Percentiles rank a stretch among this genome's conserved stretches.
Conservation (phyloP, 1,140 invertebrate species). For the Macrobrachium rosenbergii region DNA sequence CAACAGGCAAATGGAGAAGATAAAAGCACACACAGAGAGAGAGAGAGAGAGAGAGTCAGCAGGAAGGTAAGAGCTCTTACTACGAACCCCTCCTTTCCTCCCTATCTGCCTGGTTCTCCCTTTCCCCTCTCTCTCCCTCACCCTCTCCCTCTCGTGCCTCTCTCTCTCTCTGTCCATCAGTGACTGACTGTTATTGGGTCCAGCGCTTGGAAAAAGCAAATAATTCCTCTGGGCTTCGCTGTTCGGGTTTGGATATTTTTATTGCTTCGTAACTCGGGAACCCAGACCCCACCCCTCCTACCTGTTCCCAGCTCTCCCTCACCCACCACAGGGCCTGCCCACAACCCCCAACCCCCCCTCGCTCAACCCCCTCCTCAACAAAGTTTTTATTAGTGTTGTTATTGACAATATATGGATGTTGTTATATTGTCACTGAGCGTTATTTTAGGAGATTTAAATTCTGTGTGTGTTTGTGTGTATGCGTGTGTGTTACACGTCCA, state of each 20-base stretch:
- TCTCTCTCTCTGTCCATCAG: background rate
- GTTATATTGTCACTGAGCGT: too few species aligned
- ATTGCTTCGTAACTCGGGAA: too few species aligned
- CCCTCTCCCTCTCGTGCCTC: background rate
- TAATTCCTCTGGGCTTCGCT: background rate
- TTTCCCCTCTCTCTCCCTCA: background rate
- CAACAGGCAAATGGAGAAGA: too few species aligned
- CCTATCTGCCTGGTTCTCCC: background rate
- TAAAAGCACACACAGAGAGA: background rate
- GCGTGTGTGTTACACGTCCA: too few species aligned
- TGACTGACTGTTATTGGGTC: background rate
- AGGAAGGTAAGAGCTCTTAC: conserved; percentile 3
- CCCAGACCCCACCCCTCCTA: background rate
- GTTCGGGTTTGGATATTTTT: too few species aligned
- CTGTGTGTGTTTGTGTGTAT: too few species aligned
- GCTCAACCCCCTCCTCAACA: background rate
- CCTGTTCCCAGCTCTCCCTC: background rate
- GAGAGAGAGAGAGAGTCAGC: conserved; percentile 9
- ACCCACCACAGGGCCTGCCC: background rate
- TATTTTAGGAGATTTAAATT: too few species aligned
- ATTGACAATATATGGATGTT: too few species aligned
- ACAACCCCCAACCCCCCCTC: background rate
- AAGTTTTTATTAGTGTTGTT: background rate
- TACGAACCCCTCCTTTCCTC: background rate
- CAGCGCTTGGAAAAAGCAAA: too few species aligned